Conservation (phyloP, 2,888 invertebrate species). For the Cosmia pyralina region DNA sequence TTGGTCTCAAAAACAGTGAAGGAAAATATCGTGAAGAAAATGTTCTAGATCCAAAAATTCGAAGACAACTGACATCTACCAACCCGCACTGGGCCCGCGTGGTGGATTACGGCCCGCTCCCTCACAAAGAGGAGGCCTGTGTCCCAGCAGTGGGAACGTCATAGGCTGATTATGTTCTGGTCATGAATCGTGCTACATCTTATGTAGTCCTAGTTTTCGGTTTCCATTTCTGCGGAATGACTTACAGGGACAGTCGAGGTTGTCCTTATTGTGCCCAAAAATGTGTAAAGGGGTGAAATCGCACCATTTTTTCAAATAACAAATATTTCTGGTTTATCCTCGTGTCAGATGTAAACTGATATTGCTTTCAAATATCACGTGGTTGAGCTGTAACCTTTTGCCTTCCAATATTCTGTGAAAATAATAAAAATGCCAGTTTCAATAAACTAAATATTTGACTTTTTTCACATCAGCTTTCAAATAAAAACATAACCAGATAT, state of each 20-base stretch:
- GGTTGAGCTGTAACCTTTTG: not conserved
- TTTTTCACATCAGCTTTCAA: not conserved
- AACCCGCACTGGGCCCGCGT: no score
- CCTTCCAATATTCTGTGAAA: slow-evolving; percentile 1
- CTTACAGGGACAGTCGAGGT: not conserved
- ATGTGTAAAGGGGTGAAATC: not conserved
- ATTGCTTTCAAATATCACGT: slow-evolving; percentile 14
- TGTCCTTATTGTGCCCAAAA: not conserved
- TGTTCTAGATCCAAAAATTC: no score
- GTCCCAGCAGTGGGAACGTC: no score
- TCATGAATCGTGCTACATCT: no score
- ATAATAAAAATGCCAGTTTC: slow-evolving; percentile 27
- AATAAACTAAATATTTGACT: slow-evolving; percentile 1
- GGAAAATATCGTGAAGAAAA: no score
- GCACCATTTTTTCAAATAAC: not conserved
- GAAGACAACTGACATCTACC: no score
- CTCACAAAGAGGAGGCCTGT: no score
- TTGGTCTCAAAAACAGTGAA: not conserved
- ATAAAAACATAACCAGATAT: not conserved
- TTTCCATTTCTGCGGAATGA: not conserved
- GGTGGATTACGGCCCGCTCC: no score
- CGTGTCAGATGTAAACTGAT: slow-evolving; percentile 19
- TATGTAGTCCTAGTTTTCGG: not conserved
- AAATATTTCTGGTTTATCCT: not conserved
- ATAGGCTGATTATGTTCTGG: no score